These are phyloP conservation scores for Drosophila bocki DNA, from an alignment of 1,140 invertebrate species.

Conservation along the genomic window DNA sequence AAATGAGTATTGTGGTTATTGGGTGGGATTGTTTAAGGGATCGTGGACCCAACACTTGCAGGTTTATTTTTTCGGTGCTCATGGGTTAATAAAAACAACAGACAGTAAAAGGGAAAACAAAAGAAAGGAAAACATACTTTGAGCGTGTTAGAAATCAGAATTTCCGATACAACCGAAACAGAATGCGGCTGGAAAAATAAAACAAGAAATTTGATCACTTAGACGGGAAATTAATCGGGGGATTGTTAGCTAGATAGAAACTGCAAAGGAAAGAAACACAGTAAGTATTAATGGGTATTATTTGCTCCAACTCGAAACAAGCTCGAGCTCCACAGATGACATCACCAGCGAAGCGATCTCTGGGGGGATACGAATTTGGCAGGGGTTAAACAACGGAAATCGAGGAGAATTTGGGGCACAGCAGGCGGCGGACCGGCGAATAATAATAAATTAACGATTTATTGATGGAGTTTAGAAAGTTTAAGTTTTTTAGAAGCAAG, in stretches of 20 bases:
- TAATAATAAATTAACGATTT: slow-evolving; percentile 36
- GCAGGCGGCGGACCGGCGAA: slow-evolving; percentile 17
- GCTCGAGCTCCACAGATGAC: slow-evolving; percentile 20
- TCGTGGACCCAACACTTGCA: slow-evolving; percentile 21
- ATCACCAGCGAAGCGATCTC: slow-evolving; percentile 31
- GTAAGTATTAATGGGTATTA: slow-evolving; percentile 37
- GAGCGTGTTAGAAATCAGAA: slow-evolving; percentile 77
- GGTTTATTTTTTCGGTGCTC: slow-evolving; percentile 43
- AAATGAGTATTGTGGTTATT: slow-evolving; percentile 60
- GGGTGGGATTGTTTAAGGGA: slow-evolving; percentile 28
- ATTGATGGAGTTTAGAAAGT: slow-evolving; percentile 56
- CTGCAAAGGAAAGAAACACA: slow-evolving; percentile 30
- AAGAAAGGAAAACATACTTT: slow-evolving; percentile 71
- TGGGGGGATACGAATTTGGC: slow-evolving; percentile 21
- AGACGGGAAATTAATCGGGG: slow-evolving; percentile 33
- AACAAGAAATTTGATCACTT: slow-evolving; percentile 44
- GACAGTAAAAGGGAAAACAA: slow-evolving; percentile 40
- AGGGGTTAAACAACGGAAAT: slow-evolving; percentile 46
- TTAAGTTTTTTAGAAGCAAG: slow-evolving; percentile 19
- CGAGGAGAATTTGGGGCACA: slow-evolving; percentile 47
- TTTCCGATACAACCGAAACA: slow-evolving; percentile 78
- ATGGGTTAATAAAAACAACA: slow-evolving; percentile 51
- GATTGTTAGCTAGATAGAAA: slow-evolving; percentile 30
- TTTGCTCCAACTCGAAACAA: slow-evolving; percentile 21
- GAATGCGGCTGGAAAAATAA: slow-evolving; percentile 75